Conservation (phyloP, 37 sponge, comb jelly and placozoan species). For the Chondrosia reniformis region DNA sequence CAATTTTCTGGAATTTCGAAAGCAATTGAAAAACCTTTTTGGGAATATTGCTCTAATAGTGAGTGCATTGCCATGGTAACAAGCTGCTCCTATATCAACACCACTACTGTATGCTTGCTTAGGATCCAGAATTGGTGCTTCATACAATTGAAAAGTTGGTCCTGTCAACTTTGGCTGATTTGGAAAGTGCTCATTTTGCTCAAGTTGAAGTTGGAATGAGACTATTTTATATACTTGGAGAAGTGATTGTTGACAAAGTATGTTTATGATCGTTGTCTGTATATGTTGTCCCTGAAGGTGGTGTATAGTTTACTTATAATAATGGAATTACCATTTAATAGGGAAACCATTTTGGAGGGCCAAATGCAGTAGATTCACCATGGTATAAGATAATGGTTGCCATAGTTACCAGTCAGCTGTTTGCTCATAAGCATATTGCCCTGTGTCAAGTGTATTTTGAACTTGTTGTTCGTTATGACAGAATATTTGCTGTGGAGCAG, state of each 20-base stretch:
- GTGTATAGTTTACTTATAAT: background rate
- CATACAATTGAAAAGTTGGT: conserved; percentile 33
- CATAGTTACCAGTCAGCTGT: conserved; percentile 52
- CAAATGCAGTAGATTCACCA: conserved; percentile 27
- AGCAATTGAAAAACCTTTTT: conserved; percentile 72
- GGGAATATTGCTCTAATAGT: conserved; percentile 79
- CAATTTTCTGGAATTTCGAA: conserved; percentile 81
- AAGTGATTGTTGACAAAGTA: conserved; percentile 68
- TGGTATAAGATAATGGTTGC: conserved; percentile 68
- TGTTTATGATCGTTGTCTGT: no score
- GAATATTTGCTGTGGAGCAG: conserved; percentile 60
- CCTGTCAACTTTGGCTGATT: conserved; percentile 25
- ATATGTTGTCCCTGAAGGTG: background rate
- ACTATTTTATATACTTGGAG: conserved; percentile 75
- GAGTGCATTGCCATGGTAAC: background rate
- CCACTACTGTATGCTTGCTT: background rate
- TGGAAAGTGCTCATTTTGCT: conserved; percentile 43
- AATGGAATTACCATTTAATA: background rate
- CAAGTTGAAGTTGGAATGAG: conserved; percentile 70
- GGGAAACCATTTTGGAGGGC: conserved; percentile 32
- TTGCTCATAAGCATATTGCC: conserved; percentile 52
- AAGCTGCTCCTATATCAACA: background rate
- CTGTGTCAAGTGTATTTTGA: conserved; percentile 83
- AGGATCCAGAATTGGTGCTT: conserved; percentile 61
- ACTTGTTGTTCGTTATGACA: conserved; percentile 78